These are phyloP conservation scores for Cricetomys ansorgei DNA, from an alignment of 2,113 vertebrate genomes.

Conservation along the genomic window DNA sequence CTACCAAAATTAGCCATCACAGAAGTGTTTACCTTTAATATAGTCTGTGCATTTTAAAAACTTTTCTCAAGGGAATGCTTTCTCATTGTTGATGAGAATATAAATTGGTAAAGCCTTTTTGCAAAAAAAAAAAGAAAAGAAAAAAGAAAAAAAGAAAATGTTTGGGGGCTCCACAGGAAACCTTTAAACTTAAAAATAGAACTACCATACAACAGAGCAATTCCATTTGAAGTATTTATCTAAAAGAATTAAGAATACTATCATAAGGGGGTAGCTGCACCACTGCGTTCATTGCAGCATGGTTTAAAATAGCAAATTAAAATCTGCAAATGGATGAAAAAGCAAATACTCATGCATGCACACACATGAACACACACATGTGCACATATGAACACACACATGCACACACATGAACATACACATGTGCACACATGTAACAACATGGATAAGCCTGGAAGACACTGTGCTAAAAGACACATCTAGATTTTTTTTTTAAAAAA, in stretches of 20 bases:
- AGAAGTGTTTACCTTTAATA: not conserved
- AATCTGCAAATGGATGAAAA: not conserved
- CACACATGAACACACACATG: not conserved
- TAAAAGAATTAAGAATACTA: not conserved
- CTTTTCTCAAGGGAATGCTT: constrained; percentile 15
- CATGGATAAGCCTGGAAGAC: not conserved
- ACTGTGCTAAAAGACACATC: not conserved
- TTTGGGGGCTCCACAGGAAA: not conserved
- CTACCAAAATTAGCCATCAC: not conserved
- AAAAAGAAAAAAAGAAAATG: no score
- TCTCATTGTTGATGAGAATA: not conserved
- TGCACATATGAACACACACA: not conserved
- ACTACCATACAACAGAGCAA: not conserved
- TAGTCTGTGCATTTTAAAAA: not conserved
- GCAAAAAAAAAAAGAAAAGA: no score
- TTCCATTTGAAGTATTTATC: not conserved
- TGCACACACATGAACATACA: no score
- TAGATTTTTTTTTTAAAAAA: not conserved
- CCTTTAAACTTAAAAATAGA: not conserved
- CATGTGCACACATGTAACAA: not conserved
- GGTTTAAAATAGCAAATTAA: not conserved
- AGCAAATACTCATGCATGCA: not conserved
- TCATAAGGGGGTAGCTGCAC: not conserved
- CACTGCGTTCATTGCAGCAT: not conserved
- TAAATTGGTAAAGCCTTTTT: not conserved